A percentile compares a stretch with the other conserved stretches of the same genome.
These are phyloP conservation scores for Scomber scombrus DNA, from an alignment of 2,113 vertebrate species.

Conservation along the genomic window DNA sequence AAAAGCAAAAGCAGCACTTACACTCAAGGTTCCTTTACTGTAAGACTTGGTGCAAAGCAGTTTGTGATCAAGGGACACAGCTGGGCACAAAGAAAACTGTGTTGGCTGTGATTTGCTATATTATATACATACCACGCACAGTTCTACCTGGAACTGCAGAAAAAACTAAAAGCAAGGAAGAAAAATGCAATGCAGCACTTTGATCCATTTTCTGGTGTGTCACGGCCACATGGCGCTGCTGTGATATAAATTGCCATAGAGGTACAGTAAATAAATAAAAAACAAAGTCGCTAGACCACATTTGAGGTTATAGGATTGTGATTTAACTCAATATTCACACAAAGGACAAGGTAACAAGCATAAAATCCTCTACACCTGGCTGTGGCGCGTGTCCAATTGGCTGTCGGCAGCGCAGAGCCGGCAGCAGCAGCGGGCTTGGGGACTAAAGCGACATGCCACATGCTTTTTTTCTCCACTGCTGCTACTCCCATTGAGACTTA, in stretches of 20 bases:
- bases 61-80: slow-evolving; percentile 67
- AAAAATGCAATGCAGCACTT: slow-evolving; percentile 71
- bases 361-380: slow-evolving; percentile 71
- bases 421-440: slow-evolving; percentile 31
- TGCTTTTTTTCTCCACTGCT: slow-evolving; percentile 35
- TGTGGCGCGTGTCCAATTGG: slow-evolving; percentile 61
- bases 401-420: slow-evolving; percentile 26
- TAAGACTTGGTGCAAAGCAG: slow-evolving; percentile 48
- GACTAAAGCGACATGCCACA: slow-evolving; percentile 52
- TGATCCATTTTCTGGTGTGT: slow-evolving; percentile 69
- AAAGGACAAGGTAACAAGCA: slow-evolving; percentile 72
- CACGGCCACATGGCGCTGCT: slow-evolving; percentile 32
- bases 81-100: slow-evolving; percentile 58
- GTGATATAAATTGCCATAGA: slow-evolving; percentile 60
- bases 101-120: slow-evolving; percentile 57
- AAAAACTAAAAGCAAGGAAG: slow-evolving; percentile 47
- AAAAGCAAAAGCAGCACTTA: slow-evolving; percentile 33
- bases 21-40: slow-evolving; percentile 26
- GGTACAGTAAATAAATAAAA: slow-evolving; percentile 59
- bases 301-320: slow-evolving; percentile 61
- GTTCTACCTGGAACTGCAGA: slow-evolving; percentile 63
- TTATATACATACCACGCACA: slow-evolving; percentile 57
- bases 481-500: slow-evolving; percentile 70
- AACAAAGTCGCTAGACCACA: slow-evolving; percentile 47
- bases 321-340: slow-evolving; percentile 68